phyloP scores from a whole-genome alignment of 1,140 invertebrate species.

The Cryptotermes secundus region DNA sequence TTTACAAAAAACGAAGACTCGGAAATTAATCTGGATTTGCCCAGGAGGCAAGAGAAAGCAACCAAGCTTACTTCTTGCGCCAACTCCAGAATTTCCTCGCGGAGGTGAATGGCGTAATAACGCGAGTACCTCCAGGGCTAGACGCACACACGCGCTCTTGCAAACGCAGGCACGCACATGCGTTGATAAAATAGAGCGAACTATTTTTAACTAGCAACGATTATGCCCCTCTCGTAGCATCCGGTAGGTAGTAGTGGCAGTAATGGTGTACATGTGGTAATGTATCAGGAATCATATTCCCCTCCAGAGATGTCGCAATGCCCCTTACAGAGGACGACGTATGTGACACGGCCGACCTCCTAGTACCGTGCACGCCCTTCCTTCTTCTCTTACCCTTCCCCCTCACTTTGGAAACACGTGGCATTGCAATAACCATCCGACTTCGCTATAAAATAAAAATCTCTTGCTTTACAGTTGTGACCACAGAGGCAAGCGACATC shows the following conservation, averaged over 20 bases:
- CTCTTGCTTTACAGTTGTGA: neutral
- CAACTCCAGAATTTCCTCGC: neutral
- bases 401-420: neutral
- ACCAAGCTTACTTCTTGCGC: too few relatives aligned
- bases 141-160: neutral
- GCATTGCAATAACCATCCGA: neutral
- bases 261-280: conserved; percentile 19
- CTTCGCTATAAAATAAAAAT: neutral
- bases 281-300: neutral
- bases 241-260: conserved; percentile 16
- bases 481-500: neutral
- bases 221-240: neutral
- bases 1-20: too few relatives aligned
- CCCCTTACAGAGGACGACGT: conserved; percentile 8
- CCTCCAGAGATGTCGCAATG: conserved; percentile 3
- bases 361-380: neutral
- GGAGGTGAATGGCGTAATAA: neutral
- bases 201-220: conserved; percentile 14
- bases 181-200: conserved; percentile 17
- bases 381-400: neutral
- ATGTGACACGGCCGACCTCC: conserved; percentile 12
- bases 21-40: too few relatives aligned
- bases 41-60: too few relatives aligned
- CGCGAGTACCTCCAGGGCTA: neutral
- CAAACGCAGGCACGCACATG: conserved; percentile 4